These are phyloP conservation scores for Pogonocherus hispidulus DNA, from an alignment of 2,888 invertebrate genomes.

Conservation along the genomic window DNA sequence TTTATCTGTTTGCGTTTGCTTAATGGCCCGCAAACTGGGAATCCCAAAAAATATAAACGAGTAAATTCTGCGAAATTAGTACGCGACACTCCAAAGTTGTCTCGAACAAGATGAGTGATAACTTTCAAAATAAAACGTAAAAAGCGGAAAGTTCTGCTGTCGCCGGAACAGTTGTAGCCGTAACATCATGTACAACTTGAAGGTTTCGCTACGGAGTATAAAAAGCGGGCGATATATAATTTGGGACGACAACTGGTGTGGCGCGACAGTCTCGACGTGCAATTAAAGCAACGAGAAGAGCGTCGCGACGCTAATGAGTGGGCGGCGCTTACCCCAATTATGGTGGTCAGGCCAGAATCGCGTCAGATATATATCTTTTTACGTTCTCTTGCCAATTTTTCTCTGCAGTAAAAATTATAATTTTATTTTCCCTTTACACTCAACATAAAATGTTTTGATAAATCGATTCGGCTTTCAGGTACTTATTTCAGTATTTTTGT, in stretches of 20 bases:
- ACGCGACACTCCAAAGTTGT: background rate
- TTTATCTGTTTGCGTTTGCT: no score
- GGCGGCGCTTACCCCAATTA: conserved; percentile 42
- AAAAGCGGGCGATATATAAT: conserved; percentile 15
- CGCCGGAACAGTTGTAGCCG: background rate
- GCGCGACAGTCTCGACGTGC: conserved; percentile 29
- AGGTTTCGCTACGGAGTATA: background rate
- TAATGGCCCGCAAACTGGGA: no score
- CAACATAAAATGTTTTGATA: no score
- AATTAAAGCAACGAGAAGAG: conserved; percentile 45
- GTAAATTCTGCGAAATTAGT: background rate
- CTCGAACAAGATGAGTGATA: conserved; percentile 8
- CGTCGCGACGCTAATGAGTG: conserved; percentile 44
- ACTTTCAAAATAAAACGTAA: background rate
- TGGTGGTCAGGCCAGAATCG: conserved; percentile 47
- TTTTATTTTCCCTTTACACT: no score
- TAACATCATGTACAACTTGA: conserved; percentile 7
- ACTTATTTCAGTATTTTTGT: no score
- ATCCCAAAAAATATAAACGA: no score
- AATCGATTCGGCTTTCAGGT: no score
- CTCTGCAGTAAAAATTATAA: no score
- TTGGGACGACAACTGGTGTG: conserved; percentile 35
- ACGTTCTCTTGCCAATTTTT: no score
- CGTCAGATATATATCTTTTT: conserved; percentile 29
- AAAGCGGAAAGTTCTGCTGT: background rate